Percentiles rank a stretch among this genome's conserved stretches.
Evolutionary conservation across 2,888 invertebrate species (phyloP).

Genomic region (Buathra laborator): DNA sequence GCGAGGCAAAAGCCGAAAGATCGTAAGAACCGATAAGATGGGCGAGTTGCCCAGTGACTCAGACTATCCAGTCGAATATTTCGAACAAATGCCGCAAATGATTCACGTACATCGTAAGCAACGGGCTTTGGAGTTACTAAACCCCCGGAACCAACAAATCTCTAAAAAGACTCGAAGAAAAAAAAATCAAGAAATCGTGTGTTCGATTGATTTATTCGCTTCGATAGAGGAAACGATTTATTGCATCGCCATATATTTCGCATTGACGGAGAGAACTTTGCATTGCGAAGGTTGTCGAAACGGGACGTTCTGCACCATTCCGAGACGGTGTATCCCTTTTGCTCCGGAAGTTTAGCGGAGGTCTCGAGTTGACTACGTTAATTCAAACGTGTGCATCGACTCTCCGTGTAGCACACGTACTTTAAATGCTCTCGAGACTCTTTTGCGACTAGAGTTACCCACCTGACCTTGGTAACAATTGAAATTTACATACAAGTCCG

Average conservation of each 20-base stretch:
- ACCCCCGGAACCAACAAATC: not conserved
- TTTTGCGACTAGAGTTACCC: constrained; percentile 64
- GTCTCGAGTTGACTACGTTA: constrained; percentile 40
- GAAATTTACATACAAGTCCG: constrained; percentile 71
- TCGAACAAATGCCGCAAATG: constrained; percentile 22
- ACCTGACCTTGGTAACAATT: constrained; percentile 74
- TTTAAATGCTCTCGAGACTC: constrained; percentile 32
- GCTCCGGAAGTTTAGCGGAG: constrained; percentile 34
- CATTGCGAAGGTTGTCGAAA: constrained; percentile 33
- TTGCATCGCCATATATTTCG: constrained; percentile 1
- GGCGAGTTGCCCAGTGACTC: constrained; percentile 52
- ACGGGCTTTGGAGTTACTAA: not conserved
- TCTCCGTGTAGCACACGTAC: constrained; percentile 1
- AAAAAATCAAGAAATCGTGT: constrained; percentile 17
- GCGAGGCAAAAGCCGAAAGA: constrained; percentile 56
- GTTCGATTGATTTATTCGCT: constrained; percentile 21
- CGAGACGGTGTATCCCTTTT: constrained; percentile 38
- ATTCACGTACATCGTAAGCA: not conserved
- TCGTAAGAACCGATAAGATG: constrained; percentile 57
- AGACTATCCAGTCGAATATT: constrained; percentile 44
- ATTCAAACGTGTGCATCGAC: constrained; percentile 36
- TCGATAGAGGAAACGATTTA: constrained; percentile 29
- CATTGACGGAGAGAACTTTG: not conserved
- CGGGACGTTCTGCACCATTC: constrained; percentile 38
- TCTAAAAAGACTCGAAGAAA: not conserved